Base-by-base conservation (phyloP, 30 jellyfish, hydroid and myxozoan species). In the Chrysaora quinquecirrha region DNA sequence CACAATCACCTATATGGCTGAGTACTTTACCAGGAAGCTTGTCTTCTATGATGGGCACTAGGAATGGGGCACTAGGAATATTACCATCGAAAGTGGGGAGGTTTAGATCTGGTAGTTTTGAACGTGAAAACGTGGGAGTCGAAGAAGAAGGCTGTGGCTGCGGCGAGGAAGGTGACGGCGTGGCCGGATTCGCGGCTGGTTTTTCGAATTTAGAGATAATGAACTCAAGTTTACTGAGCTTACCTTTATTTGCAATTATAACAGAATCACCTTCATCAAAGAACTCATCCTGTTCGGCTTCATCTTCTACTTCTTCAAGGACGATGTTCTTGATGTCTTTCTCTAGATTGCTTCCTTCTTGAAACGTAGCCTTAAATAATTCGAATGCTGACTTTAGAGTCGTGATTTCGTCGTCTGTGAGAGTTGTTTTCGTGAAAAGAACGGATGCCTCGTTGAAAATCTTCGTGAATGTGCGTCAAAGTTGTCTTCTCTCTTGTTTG, bases 11-110 rank as follows among this genome's bases (percentile, higher is more conserved):
- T 21, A 31, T 43, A 16, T 16, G 9, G 58, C 88, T 56, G 43
- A 32, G 88, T 1, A 76, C 76, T 60, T 56, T 76, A 12, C 78
- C 88, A 7, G 88, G 88, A 11, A 76, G 62, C 62, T 76, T 76
- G 20, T 76, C 88, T 34, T 76, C 88, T 20, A 76, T 28, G n/a
- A 76, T 60, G 24, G 78, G 78, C 16, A 54, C 62, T 79, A 82
- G 2, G 82, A 79, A 25, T 64, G 90, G 29, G 64, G n/a, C n/a
- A n/a, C n/a, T n/a, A n/a, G 78, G 62, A 4, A 79, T 79, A 11
- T 63, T 79, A 21, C 90, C 82, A 34, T 43, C 32, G 46, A 79
- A 79, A 27, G 73, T 62, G 9, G 82, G 90, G 34, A 79, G 73
- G 20, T 79, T 34, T 22, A 79, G 24, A 46, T 64, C 73, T 1